Percentiles rank a stretch among this genome's conserved stretches.
Conservation (phyloP, 2,797 vertebrate species). For the Coranthus polyacanthus region DNA sequence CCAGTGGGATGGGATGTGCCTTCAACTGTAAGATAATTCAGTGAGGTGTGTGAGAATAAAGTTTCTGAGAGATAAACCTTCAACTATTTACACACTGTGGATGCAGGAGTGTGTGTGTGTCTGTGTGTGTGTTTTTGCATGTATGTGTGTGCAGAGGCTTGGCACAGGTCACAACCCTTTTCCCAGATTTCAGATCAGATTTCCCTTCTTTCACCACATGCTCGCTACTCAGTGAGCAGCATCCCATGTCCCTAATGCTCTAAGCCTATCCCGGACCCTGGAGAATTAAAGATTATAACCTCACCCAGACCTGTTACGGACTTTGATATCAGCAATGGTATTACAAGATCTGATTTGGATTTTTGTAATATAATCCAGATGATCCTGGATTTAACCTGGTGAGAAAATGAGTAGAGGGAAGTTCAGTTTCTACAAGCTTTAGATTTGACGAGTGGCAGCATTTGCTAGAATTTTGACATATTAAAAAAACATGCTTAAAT, state of each 20-base stretch:
- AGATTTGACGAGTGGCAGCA: not conserved
- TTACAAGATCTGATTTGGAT: conserved; percentile 37
- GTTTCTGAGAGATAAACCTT: conserved; percentile 48
- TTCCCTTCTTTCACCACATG: conserved; percentile 20
- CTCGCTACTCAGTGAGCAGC: conserved; percentile 41
- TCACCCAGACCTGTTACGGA: conserved; percentile 13
- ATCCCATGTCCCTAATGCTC: conserved; percentile 15
- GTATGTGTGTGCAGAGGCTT: not conserved
- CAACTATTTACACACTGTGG: not conserved
- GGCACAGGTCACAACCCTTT: conserved; percentile 24
- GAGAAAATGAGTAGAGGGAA: conserved; percentile 8
- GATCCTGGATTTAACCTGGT: conserved; percentile 27
- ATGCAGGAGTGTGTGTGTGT: conserved; percentile 3
- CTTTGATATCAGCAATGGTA: conserved; percentile 15
- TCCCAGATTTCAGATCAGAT: conserved; percentile 35
- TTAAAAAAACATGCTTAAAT: not conserved
- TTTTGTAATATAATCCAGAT: conserved; percentile 42
- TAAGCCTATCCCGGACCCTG: conserved; percentile 3
- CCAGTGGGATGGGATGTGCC: conserved; percentile 38
- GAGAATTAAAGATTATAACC: conserved; percentile 53
- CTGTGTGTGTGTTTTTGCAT: conserved; percentile 19
- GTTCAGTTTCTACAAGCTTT: conserved; percentile 5
- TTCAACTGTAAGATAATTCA: conserved; percentile 51
- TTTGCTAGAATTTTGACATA: not conserved
- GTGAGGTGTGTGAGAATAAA: conserved; percentile 50